A percentile compares a stretch with the other conserved stretches of the same genome.
Evolutionary conservation across 2,797 vertebrate species (phyloP).

Genomic region (Cygnus olor): DNA sequence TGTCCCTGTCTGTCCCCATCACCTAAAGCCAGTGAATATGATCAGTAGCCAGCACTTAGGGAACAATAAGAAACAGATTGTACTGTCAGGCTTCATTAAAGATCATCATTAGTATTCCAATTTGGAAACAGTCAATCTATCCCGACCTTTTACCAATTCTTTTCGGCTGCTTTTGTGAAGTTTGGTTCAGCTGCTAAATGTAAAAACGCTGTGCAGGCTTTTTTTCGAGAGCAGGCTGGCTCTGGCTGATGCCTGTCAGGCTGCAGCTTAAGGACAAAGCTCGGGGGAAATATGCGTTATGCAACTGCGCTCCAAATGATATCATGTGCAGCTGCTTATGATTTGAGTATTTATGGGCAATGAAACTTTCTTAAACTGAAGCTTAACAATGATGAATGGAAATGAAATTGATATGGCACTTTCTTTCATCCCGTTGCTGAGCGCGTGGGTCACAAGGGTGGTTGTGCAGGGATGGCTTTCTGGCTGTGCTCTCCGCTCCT

Average conservation of each 20-base stretch:
- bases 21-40: conserved; percentile 83
- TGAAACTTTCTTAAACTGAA: conserved; percentile 43
- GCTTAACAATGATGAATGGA: conserved; percentile 33
- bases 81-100: conserved; percentile 99
- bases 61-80: conserved; percentile 99
- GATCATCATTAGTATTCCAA: conserved; percentile 98
- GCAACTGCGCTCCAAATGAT: conserved; percentile 51
- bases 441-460: neutral
- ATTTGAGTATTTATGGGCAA: conserved; percentile 52
- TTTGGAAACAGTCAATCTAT: conserved; percentile 84
- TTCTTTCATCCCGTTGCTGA: conserved; percentile 6
- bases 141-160: conserved; percentile 80
- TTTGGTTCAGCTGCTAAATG: conserved; percentile 81
- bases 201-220: conserved; percentile 54
- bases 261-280: conserved; percentile 72
- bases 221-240: conserved; percentile 23
- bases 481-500: neutral
- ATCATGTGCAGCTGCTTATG: conserved; percentile 73
- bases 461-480: neutral
- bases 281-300: conserved; percentile 47
- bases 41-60: conserved; percentile 87
- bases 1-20: conserved; percentile 73
- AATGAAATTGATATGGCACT: conserved; percentile 44
- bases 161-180: conserved; percentile 76
- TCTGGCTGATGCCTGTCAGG: conserved; percentile 77